A percentile compares a stretch with the other conserved stretches of the same genome.
Evolutionary conservation across 2,888 invertebrate species (phyloP).

Genomic region (Ctena decussata): DNA sequence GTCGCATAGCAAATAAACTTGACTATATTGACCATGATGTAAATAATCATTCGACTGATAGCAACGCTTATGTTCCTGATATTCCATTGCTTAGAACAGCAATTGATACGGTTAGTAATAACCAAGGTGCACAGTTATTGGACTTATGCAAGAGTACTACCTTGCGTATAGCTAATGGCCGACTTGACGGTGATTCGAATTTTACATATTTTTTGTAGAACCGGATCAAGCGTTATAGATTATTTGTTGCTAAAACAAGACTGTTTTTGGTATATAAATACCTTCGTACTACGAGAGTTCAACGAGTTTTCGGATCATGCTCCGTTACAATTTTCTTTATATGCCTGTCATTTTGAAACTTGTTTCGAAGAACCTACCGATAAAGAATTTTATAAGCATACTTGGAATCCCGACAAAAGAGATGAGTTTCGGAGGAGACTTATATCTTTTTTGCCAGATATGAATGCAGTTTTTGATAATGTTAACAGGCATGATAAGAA

Average conservation of each 20-base stretch:
- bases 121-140: neutral
- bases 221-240: conserved; percentile 6
- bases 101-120: neutral
- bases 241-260: conserved; percentile 8
- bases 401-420: neutral
- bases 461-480: neutral
- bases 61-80: neutral
- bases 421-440: neutral
- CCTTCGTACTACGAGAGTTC: neutral
- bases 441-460: neutral
- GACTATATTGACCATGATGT: conserved; percentile 10
- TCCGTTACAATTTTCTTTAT: neutral
- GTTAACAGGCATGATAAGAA: neutral
- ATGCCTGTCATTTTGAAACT: too few relatives aligned
- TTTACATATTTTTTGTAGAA: conserved; percentile 6
- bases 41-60: neutral
- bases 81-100: neutral
- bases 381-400: too few relatives aligned
- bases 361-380: too few relatives aligned
- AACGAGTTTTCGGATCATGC: conserved; percentile 15
- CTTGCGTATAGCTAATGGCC: neutral
- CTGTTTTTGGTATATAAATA: neutral
- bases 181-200: neutral
- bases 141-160: conserved; percentile 8
- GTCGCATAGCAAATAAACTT: neutral